Base-by-base conservation (phyloP, 2,113 vertebrate species). In the Neogale vison region DNA sequence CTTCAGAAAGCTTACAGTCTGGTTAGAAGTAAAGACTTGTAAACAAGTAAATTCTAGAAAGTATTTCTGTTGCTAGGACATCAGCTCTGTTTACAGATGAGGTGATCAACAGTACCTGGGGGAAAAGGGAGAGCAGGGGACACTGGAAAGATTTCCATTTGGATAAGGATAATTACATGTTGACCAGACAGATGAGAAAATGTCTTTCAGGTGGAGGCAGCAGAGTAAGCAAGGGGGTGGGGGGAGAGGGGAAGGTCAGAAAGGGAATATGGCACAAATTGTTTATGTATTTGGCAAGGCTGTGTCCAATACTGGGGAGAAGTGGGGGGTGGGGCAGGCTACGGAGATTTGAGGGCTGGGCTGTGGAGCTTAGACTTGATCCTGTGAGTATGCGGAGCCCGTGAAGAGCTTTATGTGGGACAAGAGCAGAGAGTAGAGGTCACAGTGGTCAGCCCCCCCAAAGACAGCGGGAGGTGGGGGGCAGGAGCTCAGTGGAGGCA, bases 1-100 rank as follows among this genome's bases (percentile, higher is more conserved):
- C 94, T 95, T 90, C 59, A 81, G 87, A 59, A 57, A 89, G 36
- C 50, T 52, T 88, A 61, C 13, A 36, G 67, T 85, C 67, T 39
- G 7, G 4, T 36, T 17, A 61, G 42, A 12, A 11, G 14, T 36
- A 83, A 63, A 67, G 23, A 65, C 26, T 69, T 80, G 52, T 50
- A 96, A 90, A 39, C 18, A 96, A 97, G 42, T 20, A 85, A 79
- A n/a, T 52, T 69, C 72, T 67, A 55, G 69, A 79, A 95, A 55
- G 47, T 76, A 11, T n/a, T 88, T 82, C 61, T 34, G 77, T 63
- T 93, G 80, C 65, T 67, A 72, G 67, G 7, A 39, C 24, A 65
- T 39, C 26, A 42, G 50, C 31, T 93, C 10, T 2, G 8, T 85
- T 83, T 88, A 86, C 10, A 36, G 24, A 67, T 17, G 45, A 88